Percentiles rank a stretch among this genome's conserved stretches.
Conservation (phyloP, 2,113 vertebrate genomes). For the Sinocyclocheilus anophthalmus region DNA sequence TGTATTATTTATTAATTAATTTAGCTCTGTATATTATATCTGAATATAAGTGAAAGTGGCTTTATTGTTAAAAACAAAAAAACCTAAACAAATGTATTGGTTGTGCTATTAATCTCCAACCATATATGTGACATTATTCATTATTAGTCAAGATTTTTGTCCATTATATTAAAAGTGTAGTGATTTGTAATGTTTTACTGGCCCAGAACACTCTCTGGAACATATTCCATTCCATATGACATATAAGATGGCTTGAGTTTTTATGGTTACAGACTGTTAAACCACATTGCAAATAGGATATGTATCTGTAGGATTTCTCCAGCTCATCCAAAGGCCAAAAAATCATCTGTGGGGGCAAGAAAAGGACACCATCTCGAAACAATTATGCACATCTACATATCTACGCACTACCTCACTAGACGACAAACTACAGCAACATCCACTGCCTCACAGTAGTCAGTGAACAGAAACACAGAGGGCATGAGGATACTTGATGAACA, state of each 20-base stretch:
- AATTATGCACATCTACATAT: not conserved
- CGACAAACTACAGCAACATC: not conserved
- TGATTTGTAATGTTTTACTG: not conserved
- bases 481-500: conserved; percentile 2
- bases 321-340: not conserved
- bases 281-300: not conserved
- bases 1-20: too few relatives aligned
- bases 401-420: not conserved
- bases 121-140: not conserved
- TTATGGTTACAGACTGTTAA: conserved; percentile 20
- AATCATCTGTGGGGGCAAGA: not conserved
- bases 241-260: not conserved
- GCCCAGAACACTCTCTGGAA: not conserved
- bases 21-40: not conserved
- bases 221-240: not conserved
- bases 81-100: too few relatives aligned
- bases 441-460: not conserved
- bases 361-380: conserved; percentile 7
- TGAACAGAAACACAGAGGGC: not conserved
- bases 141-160: not conserved
- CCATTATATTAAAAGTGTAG: too few relatives aligned
- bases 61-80: too few relatives aligned
- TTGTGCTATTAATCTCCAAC: not conserved
- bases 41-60: too few relatives aligned
- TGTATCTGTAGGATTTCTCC: too few relatives aligned